Percentiles rank a stretch among this genome's conserved stretches.
Conservation (phyloP, 2,888 invertebrate genomes). For the Heteropelma amictum region DNA sequence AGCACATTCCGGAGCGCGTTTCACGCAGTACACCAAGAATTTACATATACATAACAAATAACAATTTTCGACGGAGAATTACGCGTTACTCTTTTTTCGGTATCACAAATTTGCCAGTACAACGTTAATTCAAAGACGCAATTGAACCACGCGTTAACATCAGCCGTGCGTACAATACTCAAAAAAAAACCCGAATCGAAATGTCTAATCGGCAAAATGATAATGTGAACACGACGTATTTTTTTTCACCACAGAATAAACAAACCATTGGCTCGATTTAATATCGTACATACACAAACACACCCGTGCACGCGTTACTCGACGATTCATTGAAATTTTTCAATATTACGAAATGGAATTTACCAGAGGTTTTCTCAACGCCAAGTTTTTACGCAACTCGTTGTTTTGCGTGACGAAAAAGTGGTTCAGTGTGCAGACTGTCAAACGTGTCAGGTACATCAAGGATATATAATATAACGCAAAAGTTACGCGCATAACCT, state of each 20-base stretch:
- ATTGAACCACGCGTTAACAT: no score
- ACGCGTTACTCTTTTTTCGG: constrained; percentile 3
- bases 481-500: neutral
- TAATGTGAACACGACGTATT: constrained; percentile 8
- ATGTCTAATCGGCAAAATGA: constrained; percentile 39
- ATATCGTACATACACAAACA: constrained; percentile 1
- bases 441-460: constrained; percentile 73
- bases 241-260: constrained; percentile 30
- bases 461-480: neutral
- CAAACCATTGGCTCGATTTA: constrained; percentile 25
- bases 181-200: no score
- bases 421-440: constrained; percentile 64
- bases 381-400: constrained; percentile 60
- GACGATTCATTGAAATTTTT: no score
- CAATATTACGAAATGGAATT: constrained; percentile 56
- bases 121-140: no score
- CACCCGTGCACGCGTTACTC: neutral
- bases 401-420: constrained; percentile 67
- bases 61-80: no score
- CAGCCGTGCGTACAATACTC: no score
- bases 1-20: neutral
- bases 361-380: constrained; percentile 54
- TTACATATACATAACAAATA: neutral
- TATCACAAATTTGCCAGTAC: constrained; percentile 1
- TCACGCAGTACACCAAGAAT: neutral